A percentile compares a stretch with the other conserved stretches of the same genome.
Conservation (phyloP, 2,888 invertebrate genomes). For the Lacanobia oleracea region DNA sequence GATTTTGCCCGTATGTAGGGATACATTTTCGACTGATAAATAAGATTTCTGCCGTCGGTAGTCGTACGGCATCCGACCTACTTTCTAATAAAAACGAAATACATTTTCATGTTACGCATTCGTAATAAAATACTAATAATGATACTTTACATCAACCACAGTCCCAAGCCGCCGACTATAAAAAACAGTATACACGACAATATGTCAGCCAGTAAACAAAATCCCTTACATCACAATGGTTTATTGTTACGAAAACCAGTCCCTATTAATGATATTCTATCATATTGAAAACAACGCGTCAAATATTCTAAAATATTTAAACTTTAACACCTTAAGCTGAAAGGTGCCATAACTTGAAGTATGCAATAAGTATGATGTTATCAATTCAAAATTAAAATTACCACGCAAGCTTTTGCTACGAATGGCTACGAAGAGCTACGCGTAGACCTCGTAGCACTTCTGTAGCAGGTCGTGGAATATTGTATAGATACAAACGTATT, state of each 20-base stretch:
- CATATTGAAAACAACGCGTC: slow-evolving; percentile 4
- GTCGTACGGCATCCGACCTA: slow-evolving; percentile 58
- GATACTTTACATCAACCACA: slow-evolving; percentile 64
- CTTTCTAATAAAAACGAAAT: slow-evolving; percentile 60
- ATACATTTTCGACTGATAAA: slow-evolving; percentile 46
- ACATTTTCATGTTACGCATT: slow-evolving; percentile 57
- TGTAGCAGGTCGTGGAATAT: slow-evolving; percentile 25
- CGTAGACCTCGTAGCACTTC: slow-evolving; percentile 36
- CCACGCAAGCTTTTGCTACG: slow-evolving; percentile 6
- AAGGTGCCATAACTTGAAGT: neutral
- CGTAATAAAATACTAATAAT: slow-evolving; percentile 67
- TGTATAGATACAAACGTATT: neutral
- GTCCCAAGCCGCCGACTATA: slow-evolving; percentile 61
- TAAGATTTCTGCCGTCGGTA: slow-evolving; percentile 50
- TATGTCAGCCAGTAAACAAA: slow-evolving; percentile 54
- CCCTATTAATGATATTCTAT: slow-evolving; percentile 35
- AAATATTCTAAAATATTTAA: neutral
- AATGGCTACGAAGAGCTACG: slow-evolving; percentile 19
- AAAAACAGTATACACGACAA: slow-evolving; percentile 64
- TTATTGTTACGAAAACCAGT: slow-evolving; percentile 55
- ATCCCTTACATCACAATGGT: slow-evolving; percentile 55
- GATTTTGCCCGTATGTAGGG: slow-evolving; percentile 30
- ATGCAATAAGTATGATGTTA: neutral
- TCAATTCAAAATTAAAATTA: slow-evolving; percentile 2
- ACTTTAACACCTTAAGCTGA: neutral